Evolutionary conservation across 2,113 vertebrate species (phyloP), one percentile per base, ranked within the genome.

Genomic region (Pyxicephalus adspersus): DNA sequence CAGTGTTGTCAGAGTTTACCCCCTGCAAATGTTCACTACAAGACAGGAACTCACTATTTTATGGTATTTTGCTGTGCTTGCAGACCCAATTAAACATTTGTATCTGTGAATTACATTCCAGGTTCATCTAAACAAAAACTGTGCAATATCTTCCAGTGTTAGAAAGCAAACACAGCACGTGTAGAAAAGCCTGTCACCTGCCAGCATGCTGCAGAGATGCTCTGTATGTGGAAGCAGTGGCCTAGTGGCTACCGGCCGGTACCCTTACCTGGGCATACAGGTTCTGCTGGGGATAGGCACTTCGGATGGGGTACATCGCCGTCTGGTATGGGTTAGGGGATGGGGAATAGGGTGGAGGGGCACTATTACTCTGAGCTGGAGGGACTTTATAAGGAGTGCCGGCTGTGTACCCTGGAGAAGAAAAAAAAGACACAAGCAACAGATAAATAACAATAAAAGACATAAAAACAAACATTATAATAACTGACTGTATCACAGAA

Each of bases 251-350:
- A 61, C 25, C 19, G 4, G 22, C 58, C 25, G n/a, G 18, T 22
- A n/a, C 4, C 25, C 93, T 79, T 91, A 98, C 97, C 97, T 98
- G 97, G 89, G 98, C 92, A 88, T 98, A 98, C 84, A 98, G 87
- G 92, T 98, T 98, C 93, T 96, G 95, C 93, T 99, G 97, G 81
- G 98, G 97, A 85, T 98, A 98, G 96, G 98, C 97, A 98, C 97
- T 98, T 96, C 97, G 95, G 92, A 98, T 98, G 76, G 98, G 98
- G 92, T 99, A 98, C 97, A 98, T 98, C 64, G 97, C 95, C 26
- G 98, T 98, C 11, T 94, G 97, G 90, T 99, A 98, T 0, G 98
- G 97, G 75, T 94, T 98, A 0, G 98, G 97, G 29, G 96, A 96
- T 0, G 96, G 96, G 73, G 98, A 98, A 90, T 99, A 99, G 34